Base-by-base conservation (phyloP, 2,113 vertebrate genomes). In the Myotis brandtii region DNA sequence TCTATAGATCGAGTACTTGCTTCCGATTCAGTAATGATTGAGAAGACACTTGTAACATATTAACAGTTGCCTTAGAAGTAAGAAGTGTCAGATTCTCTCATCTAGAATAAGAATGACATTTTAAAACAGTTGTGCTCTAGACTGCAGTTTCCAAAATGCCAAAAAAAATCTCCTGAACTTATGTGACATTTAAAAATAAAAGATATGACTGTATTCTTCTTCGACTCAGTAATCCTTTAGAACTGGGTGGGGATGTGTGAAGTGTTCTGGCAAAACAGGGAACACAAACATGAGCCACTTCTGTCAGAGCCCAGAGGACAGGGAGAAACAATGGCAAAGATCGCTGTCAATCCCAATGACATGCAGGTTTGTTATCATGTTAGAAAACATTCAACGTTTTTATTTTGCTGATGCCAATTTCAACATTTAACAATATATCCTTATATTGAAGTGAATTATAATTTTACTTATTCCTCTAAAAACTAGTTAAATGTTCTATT, bases 21-120 rank as follows among this genome's bases (percentile, higher is more conserved):
- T 86, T 93, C 83, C 77, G 76, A 87, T 95, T 90, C 46, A 75
- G 12, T 27, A 40, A 32, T 95, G 27, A 87, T 48, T 80, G 52
- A 95, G 67, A 80, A 70, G 18, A 89, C 21, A 43, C 23, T 72
- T 89, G 6, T 48, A 91, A 48, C 18, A 92, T 70, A 76, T 73
- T 66, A 83, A 62, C 4, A 96, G 40, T 77, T 92, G 64, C 7
- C n/a, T 89, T 30, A 48, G 46, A 59, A 82, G n/a, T 67, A 86
- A 89, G 43, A 84, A 37, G 66, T 95, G 56, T 79, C 66, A 76
- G 37, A 66, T 62, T 87, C 70, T 73, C 81, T 85, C 46, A 59
- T 76, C 81, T 48, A 50, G 27, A 76, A 40, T 56, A 87, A 25
- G 46, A 82, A 92, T 62, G 37, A 4, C 9, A 90, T 93, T 91